Percentiles rank a stretch among this genome's conserved stretches.
These are phyloP conservation scores for Leucophenga maculata DNA, from an alignment of 2,888 invertebrate species.

Conservation along the genomic window DNA sequence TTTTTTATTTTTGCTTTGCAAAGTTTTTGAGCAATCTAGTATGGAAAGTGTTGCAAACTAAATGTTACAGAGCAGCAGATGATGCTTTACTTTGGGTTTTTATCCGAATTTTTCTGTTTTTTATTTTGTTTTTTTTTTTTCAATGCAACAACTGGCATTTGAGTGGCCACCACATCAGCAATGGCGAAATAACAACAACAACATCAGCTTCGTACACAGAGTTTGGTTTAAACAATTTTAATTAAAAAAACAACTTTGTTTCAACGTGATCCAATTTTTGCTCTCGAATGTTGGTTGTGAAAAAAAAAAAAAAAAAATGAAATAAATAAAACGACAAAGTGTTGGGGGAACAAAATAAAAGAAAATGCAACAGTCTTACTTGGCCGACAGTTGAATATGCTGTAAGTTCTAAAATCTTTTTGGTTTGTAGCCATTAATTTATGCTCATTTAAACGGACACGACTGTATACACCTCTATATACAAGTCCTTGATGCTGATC, in stretches of 20 bases:
- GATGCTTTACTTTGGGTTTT: constrained; percentile 7
- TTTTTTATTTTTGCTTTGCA: neutral
- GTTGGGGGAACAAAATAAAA: neutral
- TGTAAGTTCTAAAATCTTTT: too few relatives aligned
- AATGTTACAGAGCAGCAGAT: constrained; percentile 17
- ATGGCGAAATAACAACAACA: neutral
- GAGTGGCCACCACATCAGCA: neutral
- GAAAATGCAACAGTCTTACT: too few relatives aligned
- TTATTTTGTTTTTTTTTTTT: neutral
- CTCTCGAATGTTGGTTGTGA: neutral
- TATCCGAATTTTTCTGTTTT: neutral
- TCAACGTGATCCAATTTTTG: constrained; percentile 11
- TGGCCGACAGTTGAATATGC: too few relatives aligned
- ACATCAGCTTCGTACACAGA: neutral
- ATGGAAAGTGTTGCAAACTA: constrained; percentile 12
- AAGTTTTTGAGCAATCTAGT: constrained; percentile 9
- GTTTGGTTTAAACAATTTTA: constrained; percentile 19
- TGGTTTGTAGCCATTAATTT: too few relatives aligned
- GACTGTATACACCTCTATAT: too few relatives aligned
- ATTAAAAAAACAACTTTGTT: constrained; percentile 24
- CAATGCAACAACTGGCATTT: neutral
- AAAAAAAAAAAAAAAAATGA: neutral
- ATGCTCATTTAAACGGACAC: too few relatives aligned
- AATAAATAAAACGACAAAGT: neutral
- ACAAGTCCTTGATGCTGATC: too few relatives aligned